Base-by-base conservation (phyloP, 2,888 invertebrate species). In the Encarsia formosa region DNA sequence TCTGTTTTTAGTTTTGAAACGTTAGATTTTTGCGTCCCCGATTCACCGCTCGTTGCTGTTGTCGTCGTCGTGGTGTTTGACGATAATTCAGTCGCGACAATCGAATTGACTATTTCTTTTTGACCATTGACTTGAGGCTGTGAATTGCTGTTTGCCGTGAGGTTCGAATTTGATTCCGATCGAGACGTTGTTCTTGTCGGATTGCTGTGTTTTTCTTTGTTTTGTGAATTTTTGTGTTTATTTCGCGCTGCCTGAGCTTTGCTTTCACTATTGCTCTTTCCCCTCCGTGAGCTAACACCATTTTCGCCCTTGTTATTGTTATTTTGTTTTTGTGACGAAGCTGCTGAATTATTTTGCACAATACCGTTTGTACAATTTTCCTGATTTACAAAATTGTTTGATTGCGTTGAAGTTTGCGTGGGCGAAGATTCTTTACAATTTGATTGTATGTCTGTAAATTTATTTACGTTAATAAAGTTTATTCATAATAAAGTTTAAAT, bases 181-280 rank as follows among this genome's bases (percentile, higher is more conserved):
- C 76, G 64, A 58, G 74, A 70, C 64, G 76, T 66, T 11, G 49
- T 46, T 37, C 70, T 64, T 46, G 66, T 64, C n/a, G n/a, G n/a
- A 34, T 23, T 55, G 35, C 62, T 60, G 44, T 71, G 73, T 52
- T 74, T 73, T 29, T 74, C 74, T 59, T 72, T 75, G 54, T 75
- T 75, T 59, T 73, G 70, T 56, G 70, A 73, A 61, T 73, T 77
- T 73, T 78, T 78, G 66, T 76, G 79, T 67, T 78, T 78, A 62
- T 78, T 78, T 59, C 77, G 71, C 67, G 78, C 79, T 57, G 78
- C 74, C 74, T 82, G 76, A 57, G 71, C 77, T 56, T 74, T 74
- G 52, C 71, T 72, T 60, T 75, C 73, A 57, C 70, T 70, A 60
- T 70, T 70, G 63, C 71, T 70, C 65, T 76, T 69, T 47, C 69